Conservation (phyloP, 1,140 invertebrate genomes). For the Pentalonia nigronervosa region DNA sequence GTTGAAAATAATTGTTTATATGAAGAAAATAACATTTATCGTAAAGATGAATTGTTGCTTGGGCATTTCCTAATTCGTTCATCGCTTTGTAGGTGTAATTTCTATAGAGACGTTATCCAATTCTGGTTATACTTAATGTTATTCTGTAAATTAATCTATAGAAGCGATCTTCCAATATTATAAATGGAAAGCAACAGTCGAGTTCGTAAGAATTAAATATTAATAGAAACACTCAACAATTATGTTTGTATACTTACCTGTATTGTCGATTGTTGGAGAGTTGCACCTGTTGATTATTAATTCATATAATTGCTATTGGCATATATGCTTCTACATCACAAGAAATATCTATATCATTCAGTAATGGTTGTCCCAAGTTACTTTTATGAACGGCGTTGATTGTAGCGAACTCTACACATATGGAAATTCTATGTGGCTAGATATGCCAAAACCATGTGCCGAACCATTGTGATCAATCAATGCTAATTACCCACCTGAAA, state of each 20-base stretch:
- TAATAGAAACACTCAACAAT: neutral
- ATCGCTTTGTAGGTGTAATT: constrained; percentile 84
- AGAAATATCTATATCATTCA: constrained; percentile 91
- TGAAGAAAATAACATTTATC: constrained; percentile 68
- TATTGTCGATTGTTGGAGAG: constrained; percentile 90
- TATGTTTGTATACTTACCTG: constrained; percentile 64
- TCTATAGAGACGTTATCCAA: constrained; percentile 89
- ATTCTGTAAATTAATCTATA: constrained; percentile 83
- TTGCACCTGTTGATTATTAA: constrained; percentile 77
- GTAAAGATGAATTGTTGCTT: constrained; percentile 81
- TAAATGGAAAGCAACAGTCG: constrained; percentile 61
- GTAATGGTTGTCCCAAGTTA: constrained; percentile 83
- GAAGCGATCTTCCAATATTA: constrained; percentile 88
- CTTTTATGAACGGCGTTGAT: constrained; percentile 83
- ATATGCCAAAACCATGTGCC: constrained; percentile 87
- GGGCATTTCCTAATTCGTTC: constrained; percentile 82
- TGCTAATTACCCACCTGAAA: too few relatives aligned
- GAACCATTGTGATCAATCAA: too few relatives aligned
- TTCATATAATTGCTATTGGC: constrained; percentile 85
- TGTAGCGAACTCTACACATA: constrained; percentile 87
- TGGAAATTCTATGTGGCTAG: constrained; percentile 77
- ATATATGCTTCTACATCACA: constrained; percentile 93
- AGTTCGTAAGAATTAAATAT: constrained; percentile 22
- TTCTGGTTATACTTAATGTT: constrained; percentile 85
- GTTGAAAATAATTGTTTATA: too few relatives aligned